Evolutionary conservation across 2,113 vertebrate species (phyloP).

Genomic region (Oryzias celebensis): DNA sequence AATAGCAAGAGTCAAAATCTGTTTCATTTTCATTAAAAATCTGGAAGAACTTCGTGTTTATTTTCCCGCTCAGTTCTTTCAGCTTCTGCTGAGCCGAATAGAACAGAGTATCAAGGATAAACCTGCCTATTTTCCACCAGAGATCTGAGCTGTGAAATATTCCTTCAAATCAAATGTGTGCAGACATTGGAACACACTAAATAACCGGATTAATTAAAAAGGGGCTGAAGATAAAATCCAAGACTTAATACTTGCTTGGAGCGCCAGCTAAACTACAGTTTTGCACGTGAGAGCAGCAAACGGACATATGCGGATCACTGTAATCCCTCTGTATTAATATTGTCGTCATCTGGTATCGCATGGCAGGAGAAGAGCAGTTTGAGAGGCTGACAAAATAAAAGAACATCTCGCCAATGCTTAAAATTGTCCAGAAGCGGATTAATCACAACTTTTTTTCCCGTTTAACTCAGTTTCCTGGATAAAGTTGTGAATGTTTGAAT

Average conservation of each 20-base stretch:
- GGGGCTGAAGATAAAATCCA: conserved; percentile 14
- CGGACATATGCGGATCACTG: conserved; percentile 40
- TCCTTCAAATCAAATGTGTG: background rate
- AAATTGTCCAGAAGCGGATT: conserved; percentile 11
- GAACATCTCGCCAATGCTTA: conserved; percentile 11
- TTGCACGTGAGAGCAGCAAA: conserved; percentile 10
- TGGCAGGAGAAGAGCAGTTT: conserved; percentile 3
- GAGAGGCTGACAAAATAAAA: conserved; percentile 27
- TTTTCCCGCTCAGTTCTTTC: too few species aligned
- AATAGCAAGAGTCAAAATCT: too few species aligned
- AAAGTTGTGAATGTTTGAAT: background rate
- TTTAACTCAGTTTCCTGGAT: background rate
- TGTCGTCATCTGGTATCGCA: conserved; percentile 28
- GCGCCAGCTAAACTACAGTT: conserved; percentile 19
- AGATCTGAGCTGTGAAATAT: background rate
- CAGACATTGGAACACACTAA: background rate
- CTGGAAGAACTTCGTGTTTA: too few species aligned
- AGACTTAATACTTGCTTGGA: conserved; percentile 19
- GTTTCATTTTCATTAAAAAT: too few species aligned
- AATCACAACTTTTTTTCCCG: conserved; percentile 2
- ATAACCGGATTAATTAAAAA: conserved; percentile 43
- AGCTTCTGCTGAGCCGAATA: too few species aligned
- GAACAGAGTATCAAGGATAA: background rate
- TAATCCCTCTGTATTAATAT: conserved; percentile 35
- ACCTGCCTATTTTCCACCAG: background rate